Base-by-base conservation (phyloP, 1,140 invertebrate species). In the Bombus fervidus region DNA sequence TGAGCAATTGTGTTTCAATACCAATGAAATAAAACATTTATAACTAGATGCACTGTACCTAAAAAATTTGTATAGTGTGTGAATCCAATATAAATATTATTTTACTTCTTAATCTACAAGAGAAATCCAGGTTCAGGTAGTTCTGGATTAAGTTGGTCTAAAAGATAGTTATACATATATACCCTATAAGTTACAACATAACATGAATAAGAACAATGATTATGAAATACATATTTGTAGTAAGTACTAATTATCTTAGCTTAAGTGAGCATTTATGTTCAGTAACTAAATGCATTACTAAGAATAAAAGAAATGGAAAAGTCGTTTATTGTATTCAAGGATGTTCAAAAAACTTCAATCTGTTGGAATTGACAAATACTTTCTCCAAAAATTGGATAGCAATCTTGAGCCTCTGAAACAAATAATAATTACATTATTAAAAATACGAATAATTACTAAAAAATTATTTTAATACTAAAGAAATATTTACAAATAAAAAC, bases 211-310 rank as follows among this genome's bases (percentile, higher is more conserved):
- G 43, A 88, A 53, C 59, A 64, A 47, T 83, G 31, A 77, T 41
- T 57, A 43, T 57, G 31, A 64, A n/a, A 71, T 31, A 81, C 0
- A 41, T 57, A 34, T 79, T 80, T 71, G 25, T 85, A 80, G 69
- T 39, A 89, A 13, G 43, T 89, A 82, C 74, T 83, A 85, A 66
- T 77, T 39, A 87, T 81, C 72, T 87, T 89, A 90, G 47, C 0
- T 71, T 78, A 62, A 62, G 31, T 85, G 66, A 87, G 43, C 53
- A 85, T 66, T 64, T 84, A 81, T 79, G 31, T 84, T 89, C 39
- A 85, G 68, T 71, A 64, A 64, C 74, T 91, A 91, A 91, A 91
- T 91, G 90, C 91, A 79, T 87, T 75, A 59, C 77, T 73, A 71
- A 87, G n/a, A 86, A 34, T 84, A 72, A 62, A 87, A 73, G 47